Conservation (phyloP, 2,888 invertebrate species). For the Zygogramma bicolorata region DNA sequence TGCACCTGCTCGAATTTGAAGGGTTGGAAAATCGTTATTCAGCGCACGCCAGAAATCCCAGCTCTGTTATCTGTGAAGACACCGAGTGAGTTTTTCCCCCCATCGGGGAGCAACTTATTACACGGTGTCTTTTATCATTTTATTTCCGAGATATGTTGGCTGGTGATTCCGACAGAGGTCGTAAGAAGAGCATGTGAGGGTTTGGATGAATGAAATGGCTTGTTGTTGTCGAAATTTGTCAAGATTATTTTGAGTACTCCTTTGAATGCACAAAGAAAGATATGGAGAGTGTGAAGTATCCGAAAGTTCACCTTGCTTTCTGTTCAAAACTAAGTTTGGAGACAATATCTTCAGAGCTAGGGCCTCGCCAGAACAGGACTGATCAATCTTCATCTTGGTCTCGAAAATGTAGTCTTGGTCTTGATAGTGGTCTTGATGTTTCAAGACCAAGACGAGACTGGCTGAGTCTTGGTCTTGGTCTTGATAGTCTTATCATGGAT, state of each 20-base stretch:
- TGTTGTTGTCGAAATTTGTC: background rate
- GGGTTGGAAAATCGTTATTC: constrained; percentile 22
- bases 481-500: too few relatives aligned
- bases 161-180: background rate
- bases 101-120: constrained; percentile 6
- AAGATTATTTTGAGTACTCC: background rate
- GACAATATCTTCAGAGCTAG: too few relatives aligned
- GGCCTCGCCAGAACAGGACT: too few relatives aligned
- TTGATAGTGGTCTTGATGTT: too few relatives aligned
- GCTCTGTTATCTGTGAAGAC: constrained; percentile 25
- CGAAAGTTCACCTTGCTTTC: too few relatives aligned
- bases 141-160: background rate
- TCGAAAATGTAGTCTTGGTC: too few relatives aligned
- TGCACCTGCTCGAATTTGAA: background rate
- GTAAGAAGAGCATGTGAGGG: background rate
- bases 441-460: too few relatives aligned
- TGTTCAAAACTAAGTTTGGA: too few relatives aligned
- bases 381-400: too few relatives aligned
- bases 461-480: too few relatives aligned
- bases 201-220: background rate
- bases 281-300: too few relatives aligned
- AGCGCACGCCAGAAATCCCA: constrained; percentile 33
- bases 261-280: too few relatives aligned
- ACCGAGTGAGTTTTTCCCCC: background rate
- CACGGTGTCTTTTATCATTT: constrained; percentile 2